phyloP scores from a whole-genome alignment of 2,797 vertebrate species.

The Rachycentron canadum region DNA sequence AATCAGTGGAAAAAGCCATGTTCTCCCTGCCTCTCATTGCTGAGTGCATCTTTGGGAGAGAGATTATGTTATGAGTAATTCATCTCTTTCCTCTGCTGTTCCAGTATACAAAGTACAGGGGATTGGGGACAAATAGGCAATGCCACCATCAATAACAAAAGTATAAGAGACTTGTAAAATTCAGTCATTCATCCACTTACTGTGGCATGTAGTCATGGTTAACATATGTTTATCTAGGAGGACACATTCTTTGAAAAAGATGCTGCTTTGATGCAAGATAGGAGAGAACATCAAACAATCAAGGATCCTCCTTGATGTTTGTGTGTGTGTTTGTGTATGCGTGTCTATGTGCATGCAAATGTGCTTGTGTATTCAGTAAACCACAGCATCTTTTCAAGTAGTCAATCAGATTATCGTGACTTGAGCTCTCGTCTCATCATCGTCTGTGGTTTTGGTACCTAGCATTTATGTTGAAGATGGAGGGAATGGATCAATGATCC shows the following conservation, averaged over 20 bases:
- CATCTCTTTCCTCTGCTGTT: constrained; percentile 10
- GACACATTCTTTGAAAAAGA: constrained; percentile 39
- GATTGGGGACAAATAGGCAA: constrained; percentile 22
- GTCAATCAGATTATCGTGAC: constrained; percentile 52
- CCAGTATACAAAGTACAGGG: constrained; percentile 27
- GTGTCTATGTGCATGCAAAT: not conserved
- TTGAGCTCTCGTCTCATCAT: constrained; percentile 36
- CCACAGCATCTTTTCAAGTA: constrained; percentile 57
- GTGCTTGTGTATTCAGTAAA: constrained; percentile 52
- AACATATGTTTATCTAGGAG: constrained; percentile 43
- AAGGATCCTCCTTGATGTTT: constrained; percentile 19
- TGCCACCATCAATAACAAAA: constrained; percentile 29
- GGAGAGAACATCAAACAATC: constrained; percentile 39
- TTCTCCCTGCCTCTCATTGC: constrained; percentile 15
- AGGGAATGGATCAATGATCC: constrained; percentile 39
- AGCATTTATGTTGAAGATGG: constrained; percentile 42
- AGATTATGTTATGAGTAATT: constrained; percentile 41
- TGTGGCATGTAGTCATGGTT: not conserved
- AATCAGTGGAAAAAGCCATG: not conserved
- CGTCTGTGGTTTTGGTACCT: constrained; percentile 24
- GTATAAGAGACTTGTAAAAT: constrained; percentile 30
- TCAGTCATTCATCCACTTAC: constrained; percentile 30
- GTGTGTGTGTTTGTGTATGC: constrained; percentile 5
- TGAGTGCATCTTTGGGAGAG: constrained; percentile 47
- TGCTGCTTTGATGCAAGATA: constrained; percentile 37